These are phyloP conservation scores for Leiothrix lutea DNA, from an alignment of 2,113 vertebrate species.

Conservation along the genomic window DNA sequence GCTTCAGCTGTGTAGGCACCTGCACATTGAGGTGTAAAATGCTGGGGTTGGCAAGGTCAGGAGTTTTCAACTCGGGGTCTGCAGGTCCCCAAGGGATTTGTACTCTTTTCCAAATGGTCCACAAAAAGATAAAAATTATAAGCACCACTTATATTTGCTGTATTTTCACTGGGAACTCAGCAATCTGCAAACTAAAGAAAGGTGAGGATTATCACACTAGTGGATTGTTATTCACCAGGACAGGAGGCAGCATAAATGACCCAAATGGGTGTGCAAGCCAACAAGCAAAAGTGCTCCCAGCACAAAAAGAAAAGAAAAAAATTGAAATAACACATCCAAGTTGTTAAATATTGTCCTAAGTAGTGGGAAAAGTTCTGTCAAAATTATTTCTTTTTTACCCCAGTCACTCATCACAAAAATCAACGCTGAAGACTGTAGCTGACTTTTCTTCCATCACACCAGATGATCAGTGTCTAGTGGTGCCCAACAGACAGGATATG, in stretches of 20 bases:
- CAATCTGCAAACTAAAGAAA: background rate
- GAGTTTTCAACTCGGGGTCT: background rate
- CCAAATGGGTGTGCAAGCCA: background rate
- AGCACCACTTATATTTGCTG: background rate
- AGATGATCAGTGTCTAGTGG: background rate
- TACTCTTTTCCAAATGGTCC: background rate
- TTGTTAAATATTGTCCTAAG: background rate
- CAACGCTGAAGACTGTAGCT: background rate
- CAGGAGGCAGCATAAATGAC: background rate
- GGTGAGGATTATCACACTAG: background rate
- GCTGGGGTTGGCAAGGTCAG: accelerated
- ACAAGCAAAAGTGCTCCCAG: background rate
- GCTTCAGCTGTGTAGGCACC: background rate
- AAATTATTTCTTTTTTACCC: background rate
- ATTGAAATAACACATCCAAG: background rate
- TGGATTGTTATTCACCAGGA: background rate
- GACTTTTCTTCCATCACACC: background rate
- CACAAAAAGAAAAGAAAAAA: background rate
- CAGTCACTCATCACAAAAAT: background rate
- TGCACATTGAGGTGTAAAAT: background rate
- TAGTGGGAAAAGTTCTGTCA: background rate
- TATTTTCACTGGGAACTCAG: background rate
- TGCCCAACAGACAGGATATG: background rate
- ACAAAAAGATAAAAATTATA: background rate
- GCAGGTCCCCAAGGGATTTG: background rate